Evolutionary conservation across 2,113 vertebrate genomes (phyloP), one percentile per base, ranked within the genome.

Genomic region (Pterocles burchelli): DNA sequence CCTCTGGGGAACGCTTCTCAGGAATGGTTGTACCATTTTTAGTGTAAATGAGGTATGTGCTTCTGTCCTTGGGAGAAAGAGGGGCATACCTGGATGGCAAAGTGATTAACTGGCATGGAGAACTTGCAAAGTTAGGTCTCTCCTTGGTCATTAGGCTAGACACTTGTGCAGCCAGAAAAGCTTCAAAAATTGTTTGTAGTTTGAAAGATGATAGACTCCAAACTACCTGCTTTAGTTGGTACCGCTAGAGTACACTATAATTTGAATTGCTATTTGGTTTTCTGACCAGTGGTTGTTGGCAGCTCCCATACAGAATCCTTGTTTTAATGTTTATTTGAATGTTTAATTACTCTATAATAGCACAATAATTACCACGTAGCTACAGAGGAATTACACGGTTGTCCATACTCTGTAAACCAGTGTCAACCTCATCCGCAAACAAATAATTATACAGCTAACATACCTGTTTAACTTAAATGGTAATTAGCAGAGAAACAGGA

Each of bases 271-370:
- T 74, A 2, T 66, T 71, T 17, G 8, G 25, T 88, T 72, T 88
- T 71, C 68, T 92, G 51, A 66, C 61, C 34, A 59, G 22, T 7
- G 13, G 77, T 85, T 94, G 76, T 61, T 95, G 96, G 90, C 92
- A 95, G 85, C 93, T 95, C 71, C 88, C 34, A 51, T 34, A 62
- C 73, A 85, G 93, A 79, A 79, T 77, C 95, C 88, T 76, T 62
- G 16, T 58, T 88, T 95, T 93, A 88, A 70, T 70, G 45, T 88
- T 94, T 79, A 94, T 96, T 95, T 97, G 95, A 94, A 90, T 96
- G 83, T 90, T 90, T 97, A 97, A 97, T 98, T 95, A 87, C 91
- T 91, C 88, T 52, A 8, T 94, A 97, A 97, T 90, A 97, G 96
- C 38, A 1, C 93, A 58, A 85, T 97, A 97, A 97, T 97, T 96